These are phyloP conservation scores for Pristionchus mayeri DNA, from an alignment of 2,888 invertebrate genomes.

Conservation along the genomic window DNA sequence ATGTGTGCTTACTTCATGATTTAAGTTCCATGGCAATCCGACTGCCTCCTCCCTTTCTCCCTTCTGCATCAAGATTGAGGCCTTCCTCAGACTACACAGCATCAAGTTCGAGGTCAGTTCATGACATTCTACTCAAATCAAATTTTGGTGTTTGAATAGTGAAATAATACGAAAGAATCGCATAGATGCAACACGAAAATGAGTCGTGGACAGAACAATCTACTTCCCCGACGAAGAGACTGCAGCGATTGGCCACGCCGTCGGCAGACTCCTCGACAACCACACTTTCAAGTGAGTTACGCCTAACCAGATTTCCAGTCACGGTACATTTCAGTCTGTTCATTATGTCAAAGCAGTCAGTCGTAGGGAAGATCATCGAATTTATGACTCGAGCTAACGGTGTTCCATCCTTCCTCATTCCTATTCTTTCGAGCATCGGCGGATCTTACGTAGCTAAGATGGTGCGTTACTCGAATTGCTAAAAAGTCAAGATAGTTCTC, in stretches of 20 bases:
- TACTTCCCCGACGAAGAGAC: slow-evolving; percentile 50
- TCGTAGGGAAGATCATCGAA: not conserved
- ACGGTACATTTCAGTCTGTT: not conserved
- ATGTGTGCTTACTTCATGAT: not conserved
- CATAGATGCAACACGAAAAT: slow-evolving; percentile 52
- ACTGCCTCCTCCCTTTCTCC: slow-evolving; percentile 71
- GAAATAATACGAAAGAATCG: not conserved
- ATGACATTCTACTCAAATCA: not conserved
- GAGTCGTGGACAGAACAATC: slow-evolving; percentile 57
- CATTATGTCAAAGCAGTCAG: not conserved
- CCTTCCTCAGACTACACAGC: slow-evolving; percentile 69
- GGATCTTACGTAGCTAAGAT: not conserved
- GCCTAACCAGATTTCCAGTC: not conserved
- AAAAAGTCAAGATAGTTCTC: too few relatives aligned
- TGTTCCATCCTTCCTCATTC: not conserved
- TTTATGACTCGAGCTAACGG: not conserved
- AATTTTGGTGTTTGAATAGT: not conserved
- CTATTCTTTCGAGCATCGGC: not conserved
- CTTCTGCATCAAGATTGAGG: slow-evolving; percentile 74
- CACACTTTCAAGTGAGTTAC: slow-evolving; percentile 38
- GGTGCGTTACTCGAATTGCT: not conserved
- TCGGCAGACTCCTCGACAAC: slow-evolving; percentile 32
- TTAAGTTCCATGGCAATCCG: slow-evolving; percentile 69
- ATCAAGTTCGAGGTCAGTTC: slow-evolving; percentile 69
- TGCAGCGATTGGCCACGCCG: slow-evolving; percentile 14